phyloP scores from a whole-genome alignment of 2,113 vertebrate genomes.

The Penelope pileata region DNA sequence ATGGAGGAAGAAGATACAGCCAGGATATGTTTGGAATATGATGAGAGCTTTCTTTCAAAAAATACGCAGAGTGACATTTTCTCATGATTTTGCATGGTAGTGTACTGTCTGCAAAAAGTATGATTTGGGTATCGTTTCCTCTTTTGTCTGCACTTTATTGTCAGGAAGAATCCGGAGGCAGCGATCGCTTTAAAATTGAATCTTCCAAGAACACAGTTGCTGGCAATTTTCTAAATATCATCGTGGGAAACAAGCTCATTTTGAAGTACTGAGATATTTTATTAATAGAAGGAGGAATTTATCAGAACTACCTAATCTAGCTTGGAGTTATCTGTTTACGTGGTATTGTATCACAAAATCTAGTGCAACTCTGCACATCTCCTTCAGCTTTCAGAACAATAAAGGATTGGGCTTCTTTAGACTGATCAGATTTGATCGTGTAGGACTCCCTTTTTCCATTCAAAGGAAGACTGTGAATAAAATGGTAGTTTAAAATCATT shows the following conservation, averaged over 20 bases:
- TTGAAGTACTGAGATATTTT: conserved; percentile 6
- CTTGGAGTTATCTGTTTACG: not conserved
- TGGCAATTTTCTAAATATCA: not conserved
- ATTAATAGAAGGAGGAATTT: not conserved
- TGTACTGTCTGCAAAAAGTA: not conserved
- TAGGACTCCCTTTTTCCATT: too few species aligned
- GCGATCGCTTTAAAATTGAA: not conserved
- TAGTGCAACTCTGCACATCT: not conserved
- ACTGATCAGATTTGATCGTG: not conserved
- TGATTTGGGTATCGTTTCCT: not conserved
- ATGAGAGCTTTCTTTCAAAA: not conserved
- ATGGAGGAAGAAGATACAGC: not conserved
- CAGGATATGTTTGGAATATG: not conserved
- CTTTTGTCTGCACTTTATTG: not conserved
- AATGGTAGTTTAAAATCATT: not conserved
- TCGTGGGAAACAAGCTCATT: not conserved
- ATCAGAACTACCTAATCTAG: not conserved
- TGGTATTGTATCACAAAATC: not conserved
- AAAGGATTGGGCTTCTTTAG: not conserved
- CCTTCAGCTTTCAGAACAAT: not conserved
- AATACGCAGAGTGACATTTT: not conserved
- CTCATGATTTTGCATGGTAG: not conserved
- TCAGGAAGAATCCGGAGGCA: not conserved
- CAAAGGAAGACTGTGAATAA: not conserved
- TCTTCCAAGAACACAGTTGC: not conserved